Base-by-base conservation (phyloP, 2,113 vertebrate species). In the Alexandromys fortis region DNA sequence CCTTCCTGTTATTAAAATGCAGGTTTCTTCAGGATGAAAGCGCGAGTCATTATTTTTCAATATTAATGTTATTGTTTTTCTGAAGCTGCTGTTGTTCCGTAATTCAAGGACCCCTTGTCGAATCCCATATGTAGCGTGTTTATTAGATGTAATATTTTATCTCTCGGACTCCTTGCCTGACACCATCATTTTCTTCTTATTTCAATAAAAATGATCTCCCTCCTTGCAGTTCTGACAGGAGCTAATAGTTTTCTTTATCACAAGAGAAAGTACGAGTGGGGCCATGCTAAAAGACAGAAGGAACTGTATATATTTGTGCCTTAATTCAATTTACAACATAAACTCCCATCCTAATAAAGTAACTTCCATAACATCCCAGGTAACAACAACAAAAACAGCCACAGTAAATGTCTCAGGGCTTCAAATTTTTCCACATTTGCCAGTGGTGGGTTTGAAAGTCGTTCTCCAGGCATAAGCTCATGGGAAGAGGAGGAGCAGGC, bases 131-230 rank as follows among this genome's bases (percentile, higher is more conserved):
- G 99, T 99, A 99, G 97, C 94, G 91, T 97, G 98, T 99, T 99
- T 99, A 99, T 99, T 99, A 99, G 99, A 99, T 99, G 98, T 98
- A 99, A 99, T 99, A 99, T 99, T 99, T 99, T 99, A 99, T 99
- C 98, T 99, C 98, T 99, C 97, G 97, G 98, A 99, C 99, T 99
- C 98, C 98, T 98, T 98, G 98, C 98, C 99, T 99, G 99, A 99
- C 99, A 98, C 98, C 99, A 99, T 99, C 98, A 99, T 99, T 99
- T 99, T 99, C 98, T 99, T 99, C 98, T 99, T 99, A 99, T 99
- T 99, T 99, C 99, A 99, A 99, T 99, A 99, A 99, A 99, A 99
- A 98, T 99, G 98, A 99, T 99, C 99, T 99, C 98, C 98, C 98
- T 99, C 98, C 98, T 98, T 95, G 97, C 97, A 61, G 96, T 97